These are phyloP conservation scores for Ariopsis seemanni DNA, from an alignment of 2,113 vertebrate species.

Conservation along the genomic window DNA sequence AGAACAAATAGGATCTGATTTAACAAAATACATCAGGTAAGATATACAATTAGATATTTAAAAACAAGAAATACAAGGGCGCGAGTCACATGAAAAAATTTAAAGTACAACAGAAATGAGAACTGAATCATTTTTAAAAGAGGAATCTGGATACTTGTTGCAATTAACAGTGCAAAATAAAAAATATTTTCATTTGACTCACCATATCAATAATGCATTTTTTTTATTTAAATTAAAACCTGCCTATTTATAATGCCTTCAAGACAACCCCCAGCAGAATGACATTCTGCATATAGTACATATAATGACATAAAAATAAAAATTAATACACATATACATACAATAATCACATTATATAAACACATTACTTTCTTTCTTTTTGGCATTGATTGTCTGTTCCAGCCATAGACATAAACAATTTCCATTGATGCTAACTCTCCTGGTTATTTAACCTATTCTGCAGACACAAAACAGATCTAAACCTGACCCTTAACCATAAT, in stretches of 20 bases:
- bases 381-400: constrained; percentile 72
- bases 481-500: not conserved
- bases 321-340: constrained; percentile 65
- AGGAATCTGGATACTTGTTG: not conserved
- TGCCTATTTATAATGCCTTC: constrained; percentile 59
- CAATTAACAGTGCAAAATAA: not conserved
- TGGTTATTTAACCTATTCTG: not conserved
- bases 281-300: constrained; percentile 59
- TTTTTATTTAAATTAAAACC: constrained; percentile 39
- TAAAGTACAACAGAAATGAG: not conserved
- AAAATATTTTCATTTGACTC: not conserved
- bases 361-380: constrained; percentile 50
- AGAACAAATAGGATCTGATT: not conserved
- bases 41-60: constrained; percentile 42
- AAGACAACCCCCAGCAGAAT: constrained; percentile 75
- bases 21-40: constrained; percentile 35
- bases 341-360: constrained; percentile 22
- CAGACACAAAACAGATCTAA: not conserved
- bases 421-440: constrained; percentile 13
- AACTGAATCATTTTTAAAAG: not conserved
- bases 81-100: not conserved
- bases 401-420: constrained; percentile 30
- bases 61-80: not conserved
- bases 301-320: constrained; percentile 71
- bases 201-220: not conserved